Evolutionary conservation across 2,888 invertebrate genomes (phyloP).

Genomic region (Physocephala rufipes): DNA sequence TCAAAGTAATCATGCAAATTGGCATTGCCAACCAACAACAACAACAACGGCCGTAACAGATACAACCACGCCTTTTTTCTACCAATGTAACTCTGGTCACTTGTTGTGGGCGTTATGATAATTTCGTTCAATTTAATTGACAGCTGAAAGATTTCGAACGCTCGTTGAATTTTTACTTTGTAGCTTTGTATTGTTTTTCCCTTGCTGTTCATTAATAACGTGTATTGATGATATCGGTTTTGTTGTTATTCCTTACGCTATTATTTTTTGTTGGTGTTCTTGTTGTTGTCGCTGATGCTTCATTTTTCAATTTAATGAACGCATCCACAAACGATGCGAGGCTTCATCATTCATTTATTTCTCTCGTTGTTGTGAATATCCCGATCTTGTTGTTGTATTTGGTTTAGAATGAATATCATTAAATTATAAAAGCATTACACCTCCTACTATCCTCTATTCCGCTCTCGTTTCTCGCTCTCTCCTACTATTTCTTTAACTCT

Average conservation of each 20-base stretch:
- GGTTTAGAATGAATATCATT: neutral
- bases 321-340: too few relatives aligned
- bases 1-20: neutral
- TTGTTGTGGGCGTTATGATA: neutral
- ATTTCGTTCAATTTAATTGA: constrained; percentile 14
- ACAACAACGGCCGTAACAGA: neutral
- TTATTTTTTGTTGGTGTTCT: constrained; percentile 7
- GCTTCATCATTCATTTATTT: too few relatives aligned
- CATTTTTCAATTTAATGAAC: neutral
- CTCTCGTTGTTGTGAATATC: too few relatives aligned
- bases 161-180: constrained; percentile 10
- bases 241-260: neutral
- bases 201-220: too few relatives aligned
- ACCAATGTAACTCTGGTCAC: neutral
- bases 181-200: neutral
- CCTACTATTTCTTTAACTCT: neutral
- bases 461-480: too few relatives aligned
- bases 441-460: too few relatives aligned
- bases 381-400: too few relatives aligned
- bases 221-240: too few relatives aligned
- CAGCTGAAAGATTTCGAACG: neutral
- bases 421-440: constrained; percentile 15
- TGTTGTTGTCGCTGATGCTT: constrained; percentile 5
- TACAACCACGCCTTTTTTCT: neutral
- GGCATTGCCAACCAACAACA: neutral